Conservation (phyloP, 1,140 invertebrate genomes). For the Holcopasites calliopsidis region DNA sequence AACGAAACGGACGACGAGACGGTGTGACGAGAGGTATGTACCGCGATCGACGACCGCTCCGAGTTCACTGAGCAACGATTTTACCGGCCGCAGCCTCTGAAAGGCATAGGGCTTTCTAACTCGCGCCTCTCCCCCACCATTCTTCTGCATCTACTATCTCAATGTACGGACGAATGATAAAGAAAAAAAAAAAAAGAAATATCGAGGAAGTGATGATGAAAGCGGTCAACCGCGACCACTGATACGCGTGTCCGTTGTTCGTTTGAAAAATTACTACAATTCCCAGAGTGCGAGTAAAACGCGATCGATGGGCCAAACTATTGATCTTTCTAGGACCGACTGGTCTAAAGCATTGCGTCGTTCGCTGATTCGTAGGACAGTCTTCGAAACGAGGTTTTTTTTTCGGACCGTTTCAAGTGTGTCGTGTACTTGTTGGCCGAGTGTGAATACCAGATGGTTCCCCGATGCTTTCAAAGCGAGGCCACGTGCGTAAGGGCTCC, state of each 20-base stretch:
- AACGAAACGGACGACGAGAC: neutral
- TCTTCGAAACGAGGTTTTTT: no score
- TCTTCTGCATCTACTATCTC: constrained; percentile 15
- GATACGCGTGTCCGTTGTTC: no score
- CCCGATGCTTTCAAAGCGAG: neutral
- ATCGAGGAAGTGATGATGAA: neutral
- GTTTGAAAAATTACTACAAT: neutral
- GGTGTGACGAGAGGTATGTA: constrained; percentile 2
- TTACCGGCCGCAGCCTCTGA: constrained; percentile 51
- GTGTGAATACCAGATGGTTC: neutral
- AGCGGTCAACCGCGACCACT: neutral
- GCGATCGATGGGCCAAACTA: no score
- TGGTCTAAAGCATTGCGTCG: no score
- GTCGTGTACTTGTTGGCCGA: neutral
- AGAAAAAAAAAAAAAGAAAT: constrained; percentile 33
- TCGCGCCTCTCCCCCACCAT: constrained; percentile 36
- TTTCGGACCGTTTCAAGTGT: no score
- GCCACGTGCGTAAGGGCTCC: no score
- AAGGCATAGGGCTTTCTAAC: constrained; percentile 62
- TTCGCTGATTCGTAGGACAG: no score
- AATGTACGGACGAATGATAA: neutral
- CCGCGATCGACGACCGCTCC: constrained; percentile 55
- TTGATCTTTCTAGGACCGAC: no score
- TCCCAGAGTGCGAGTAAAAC: neutral
- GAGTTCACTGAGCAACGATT: constrained; percentile 60